Base-by-base conservation (phyloP, 2,797 vertebrate species). In the Peromyscus attwateri region DNA sequence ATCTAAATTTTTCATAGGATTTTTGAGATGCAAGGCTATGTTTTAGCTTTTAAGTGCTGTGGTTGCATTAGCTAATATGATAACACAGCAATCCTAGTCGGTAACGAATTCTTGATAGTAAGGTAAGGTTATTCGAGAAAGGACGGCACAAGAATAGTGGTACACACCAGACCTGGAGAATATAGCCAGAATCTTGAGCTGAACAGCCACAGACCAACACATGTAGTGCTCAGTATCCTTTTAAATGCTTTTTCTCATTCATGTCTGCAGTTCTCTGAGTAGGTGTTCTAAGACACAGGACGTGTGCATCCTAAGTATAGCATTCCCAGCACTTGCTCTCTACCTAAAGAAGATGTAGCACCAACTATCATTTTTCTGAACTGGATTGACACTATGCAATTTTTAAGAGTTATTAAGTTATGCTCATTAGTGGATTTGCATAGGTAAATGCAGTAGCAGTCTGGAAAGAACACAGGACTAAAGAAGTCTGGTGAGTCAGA, bases 371-470 rank as follows among this genome's bases (percentile, higher is more conserved):
- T 29, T 70, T 85, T 91, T 52, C 37, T 89, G 2, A 79, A 85
- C 71, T 77, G 68, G 5, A 66, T 70, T 43, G 21, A 75, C 29
- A 76, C 3, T 40, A 31, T 34, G n/a, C 31, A 19, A 70, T 95
- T 92, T 92, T 46, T 87, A 70, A n/a, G 40, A 82, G 23, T 91
- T 52, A 80, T 66, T 89, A 93, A 87, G 66, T 57, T 75, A 46
- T 31, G 5, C 4, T 27, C 0, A 71, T 60, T 16, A 64, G 31
- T 52, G n/a, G 12, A 52, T 91, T 89, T 97, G 79, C 21, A 62
- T 52, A 14, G 13, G 57, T 76, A 37, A 55, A 84, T 49, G 13
- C n/a, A 90, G 43, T 68, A 0, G 2, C 4, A 55, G 19, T 62
- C 5, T 37, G 1, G 25, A 93, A 94, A 70, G 6, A 95, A 66